Base-by-base conservation (phyloP, 2,888 invertebrate genomes). In the Asteroscopus sphinx region DNA sequence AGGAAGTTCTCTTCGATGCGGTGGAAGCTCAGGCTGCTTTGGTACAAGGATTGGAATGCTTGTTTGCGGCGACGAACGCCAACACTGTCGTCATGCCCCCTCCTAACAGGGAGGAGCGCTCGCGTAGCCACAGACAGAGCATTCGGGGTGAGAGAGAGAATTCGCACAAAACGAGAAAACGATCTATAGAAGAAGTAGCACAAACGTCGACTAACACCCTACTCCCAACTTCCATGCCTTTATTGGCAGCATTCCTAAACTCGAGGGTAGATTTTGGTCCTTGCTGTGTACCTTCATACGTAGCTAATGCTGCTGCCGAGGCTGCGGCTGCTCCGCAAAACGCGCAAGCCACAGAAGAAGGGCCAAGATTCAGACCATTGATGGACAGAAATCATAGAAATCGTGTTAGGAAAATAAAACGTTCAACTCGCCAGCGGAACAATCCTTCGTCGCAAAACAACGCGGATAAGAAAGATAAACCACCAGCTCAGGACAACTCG, bases 131-230 rank as follows among this genome's bases (percentile, higher is more conserved):
- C 42, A 81, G 93, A 40, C 93, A 92, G 58, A 93, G 93, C 61
- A 69, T 89, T 36, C 88, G 95, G 48, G 88, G 92, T 0, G 95
- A 94, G 46, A 88, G 94, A 58, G 93, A 93, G 48, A 88, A 82
- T 66, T 73, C 85, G 28, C 86, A 91, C 76, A 94, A 93, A 84
- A 87, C 94, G 8, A 88, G 94, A 65, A 94, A 94, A 89, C 91
- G 87, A 68, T 95, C 88, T 53, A 95, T 91, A 82, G 95, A 91
- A 91, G 96, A 81, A 95, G 96, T 89, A 88, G 96, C 87, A 90
- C 96, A 78, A 95, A 96, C 91, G 84, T 96, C 92, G 88, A 96
- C 93, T 63, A 96, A 96, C 79, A 96, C 96, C 1, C 87, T 96
- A 21, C 88, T 96, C 42, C 96, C 96, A 0, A 95, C 95, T 17